Evolutionary conservation across 2,797 vertebrate genomes (phyloP), one percentile per base, ranked within the genome.

Genomic region (Sebastes variabilis): DNA sequence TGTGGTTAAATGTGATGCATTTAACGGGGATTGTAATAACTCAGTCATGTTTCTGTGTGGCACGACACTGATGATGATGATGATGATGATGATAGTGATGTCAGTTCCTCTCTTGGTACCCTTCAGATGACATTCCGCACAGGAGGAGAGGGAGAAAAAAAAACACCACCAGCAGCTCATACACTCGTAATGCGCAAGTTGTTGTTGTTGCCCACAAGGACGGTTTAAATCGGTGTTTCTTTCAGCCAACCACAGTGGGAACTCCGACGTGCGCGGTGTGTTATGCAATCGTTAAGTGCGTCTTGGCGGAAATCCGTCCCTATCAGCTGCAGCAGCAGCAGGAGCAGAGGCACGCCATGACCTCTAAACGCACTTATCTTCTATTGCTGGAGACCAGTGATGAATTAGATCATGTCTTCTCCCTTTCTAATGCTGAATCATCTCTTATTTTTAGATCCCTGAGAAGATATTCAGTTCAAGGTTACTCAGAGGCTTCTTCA

Each of bases 51-150:
- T 42, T 42, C 14, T 42, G 38, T 42, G 38, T 42, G 38, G 72
- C 75, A 32, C 58, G 65, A 29, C 75, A 22, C 1, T 22, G 55
- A 29, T 34, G 60, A 32, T n/a, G 59, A 32, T n/a, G 59, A 29
- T 32, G 58, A 20, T 20, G 58, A 60, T 18, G 29, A 60, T 29
- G 25, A 72, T 64, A 29, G 62, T 29, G 81, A 73, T 83, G 75
- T 24, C 82, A 60, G 79, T 46, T 84, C 73, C 77, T 87, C 82
- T 79, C 71, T 42, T 42, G 0, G 81, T 92, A 95, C 93, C 95
- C 94, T 95, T 95, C 94, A 95, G 88, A 94, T 95, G 95, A 95
- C 95, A 94, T 95, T 95, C 94, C 83, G 69, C 79, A 12, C 79
- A 64, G 20, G 49, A 22, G 16, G 46, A 42, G 38, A 6, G 13